phyloP scores from a whole-genome alignment of 2,888 invertebrate genomes.

The Cephus runcator region DNA sequence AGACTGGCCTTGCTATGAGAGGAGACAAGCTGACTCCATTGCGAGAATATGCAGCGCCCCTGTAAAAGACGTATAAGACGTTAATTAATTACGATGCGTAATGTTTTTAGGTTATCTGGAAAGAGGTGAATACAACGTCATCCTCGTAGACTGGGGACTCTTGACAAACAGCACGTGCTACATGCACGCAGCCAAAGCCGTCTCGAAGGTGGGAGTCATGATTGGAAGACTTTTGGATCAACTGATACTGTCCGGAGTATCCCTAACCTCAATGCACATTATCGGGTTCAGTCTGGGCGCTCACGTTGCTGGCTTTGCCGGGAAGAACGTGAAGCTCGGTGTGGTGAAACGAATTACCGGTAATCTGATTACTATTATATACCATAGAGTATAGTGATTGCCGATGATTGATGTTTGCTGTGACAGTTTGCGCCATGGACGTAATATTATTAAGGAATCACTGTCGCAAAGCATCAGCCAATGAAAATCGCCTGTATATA shows the following conservation, averaged over 20 bases:
- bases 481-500: not conserved
- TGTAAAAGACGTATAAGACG: no score
- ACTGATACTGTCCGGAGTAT: constrained; percentile 22
- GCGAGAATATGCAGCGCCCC: not conserved
- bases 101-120: constrained; percentile 16
- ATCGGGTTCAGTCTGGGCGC: constrained; percentile 22
- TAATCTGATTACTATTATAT: not conserved
- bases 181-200: constrained; percentile 23
- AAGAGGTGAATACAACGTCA: constrained; percentile 22
- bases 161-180: constrained; percentile 25
- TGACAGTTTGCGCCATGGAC: not conserved
- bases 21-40: not conserved
- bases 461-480: not conserved
- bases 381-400: not conserved
- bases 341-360: constrained; percentile 26
- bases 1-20: not conserved
- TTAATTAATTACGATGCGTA: no score
- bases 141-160: constrained; percentile 20
- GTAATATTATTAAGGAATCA: not conserved
- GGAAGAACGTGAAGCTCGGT: constrained; percentile 24
- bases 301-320: constrained; percentile 20
- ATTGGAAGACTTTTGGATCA: constrained; percentile 20
- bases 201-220: constrained; percentile 17
- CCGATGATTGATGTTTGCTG: not conserved
- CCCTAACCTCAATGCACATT: constrained; percentile 17